Evolutionary conservation across 2,888 invertebrate species (phyloP).

Genomic region (Polymixis flavicincta): DNA sequence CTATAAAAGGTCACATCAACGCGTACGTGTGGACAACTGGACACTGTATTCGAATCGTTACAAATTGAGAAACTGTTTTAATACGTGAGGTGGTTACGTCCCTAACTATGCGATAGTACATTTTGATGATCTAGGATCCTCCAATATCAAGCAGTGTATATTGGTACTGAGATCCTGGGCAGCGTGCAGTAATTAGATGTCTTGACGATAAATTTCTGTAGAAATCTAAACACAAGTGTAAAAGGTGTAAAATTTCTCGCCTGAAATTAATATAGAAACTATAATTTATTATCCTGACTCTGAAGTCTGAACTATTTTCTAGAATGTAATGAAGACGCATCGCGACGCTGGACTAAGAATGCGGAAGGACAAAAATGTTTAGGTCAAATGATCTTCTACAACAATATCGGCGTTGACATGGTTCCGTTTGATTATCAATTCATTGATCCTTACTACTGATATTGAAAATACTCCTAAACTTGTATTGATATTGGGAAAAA

Average conservation of each 20-base stretch:
- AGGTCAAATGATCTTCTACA: constrained; percentile 2
- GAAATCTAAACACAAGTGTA: not conserved
- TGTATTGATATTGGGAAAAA: constrained; percentile 24
- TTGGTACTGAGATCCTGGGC: not conserved
- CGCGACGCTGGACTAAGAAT: constrained; percentile 8
- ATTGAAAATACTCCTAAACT: constrained; percentile 30
- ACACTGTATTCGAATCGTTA: constrained; percentile 63
- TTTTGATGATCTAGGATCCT: constrained; percentile 13
- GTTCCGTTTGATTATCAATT: constrained; percentile 26
- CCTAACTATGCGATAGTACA: constrained; percentile 39
- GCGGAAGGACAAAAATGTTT: constrained; percentile 36
- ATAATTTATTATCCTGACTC: constrained; percentile 31
- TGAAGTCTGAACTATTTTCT: constrained; percentile 20
- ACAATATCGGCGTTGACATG: constrained; percentile 7
- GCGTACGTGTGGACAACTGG: constrained; percentile 61
- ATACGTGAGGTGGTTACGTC: constrained; percentile 63
- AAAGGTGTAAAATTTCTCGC: constrained; percentile 4
- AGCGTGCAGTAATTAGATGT: not conserved
- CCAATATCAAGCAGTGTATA: not conserved
- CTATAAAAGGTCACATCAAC: constrained; percentile 73
- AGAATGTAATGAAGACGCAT: constrained; percentile 37
- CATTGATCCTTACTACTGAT: constrained; percentile 30
- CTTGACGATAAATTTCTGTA: not conserved
- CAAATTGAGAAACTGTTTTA: constrained; percentile 69
- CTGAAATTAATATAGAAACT: constrained; percentile 14